Evolutionary conservation across 2,113 vertebrate species (phyloP), one percentile per base, ranked within the genome.

Genomic region (Martes martes): DNA sequence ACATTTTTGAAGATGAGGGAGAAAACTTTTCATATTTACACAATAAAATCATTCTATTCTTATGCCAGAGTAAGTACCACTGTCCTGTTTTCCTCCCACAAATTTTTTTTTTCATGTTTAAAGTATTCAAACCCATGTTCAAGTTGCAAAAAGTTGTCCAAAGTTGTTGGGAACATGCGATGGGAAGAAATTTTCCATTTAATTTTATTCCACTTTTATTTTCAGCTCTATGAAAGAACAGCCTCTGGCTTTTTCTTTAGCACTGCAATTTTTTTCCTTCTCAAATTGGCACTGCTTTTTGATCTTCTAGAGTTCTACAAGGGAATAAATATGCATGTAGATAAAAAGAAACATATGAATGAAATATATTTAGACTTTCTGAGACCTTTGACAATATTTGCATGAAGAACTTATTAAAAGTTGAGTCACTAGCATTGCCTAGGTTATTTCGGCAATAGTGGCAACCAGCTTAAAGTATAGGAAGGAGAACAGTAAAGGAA

Each of bases 271-370:
- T 81, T 76, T n/a, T 15, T 1, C 36, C 36, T 57, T 21, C n/a
- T 94, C 76, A 92, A 94, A 92, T 82, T 94, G 59, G 74, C 47
- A 78, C 31, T 93, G 33, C 55, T 42, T 96, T 98, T 98, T 97
- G 96, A 98, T 96, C 97, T 96, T 96, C 61, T 87, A 55, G 92
- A 97, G 45, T 94, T 94, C 76, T 95, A 90, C 95, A 92, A 95
- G 82, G 74, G 55, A 96, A 92, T 97, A 95, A 92, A 96, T 96
- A 97, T 88, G 74, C 83, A 97, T 92, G 42, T 28, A 76, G 92
- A 97, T 98, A 94, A 97, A 97, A 92, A 89, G 50, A 57, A 97
- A 92, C 33, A 24, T 57, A 69, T 1, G 15, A 76, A 87, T 92
- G 93, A 96, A 95, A 95, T 96, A 78, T 63, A 95, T 94, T 96